Conservation (phyloP, 2,113 vertebrate genomes). For the Nyctibius bracteatus region DNA sequence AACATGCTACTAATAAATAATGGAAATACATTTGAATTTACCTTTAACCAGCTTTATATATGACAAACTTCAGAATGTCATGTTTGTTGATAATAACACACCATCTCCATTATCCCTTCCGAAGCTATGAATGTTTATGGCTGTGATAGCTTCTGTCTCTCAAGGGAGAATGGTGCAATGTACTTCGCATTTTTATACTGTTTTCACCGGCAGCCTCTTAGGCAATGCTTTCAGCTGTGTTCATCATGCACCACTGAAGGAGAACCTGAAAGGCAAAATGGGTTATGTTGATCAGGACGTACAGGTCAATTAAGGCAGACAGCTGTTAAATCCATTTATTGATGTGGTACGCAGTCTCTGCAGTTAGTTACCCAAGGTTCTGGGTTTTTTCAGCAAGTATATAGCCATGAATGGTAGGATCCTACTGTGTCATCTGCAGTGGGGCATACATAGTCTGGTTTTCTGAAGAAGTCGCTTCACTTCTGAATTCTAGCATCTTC, state of each 20-base stretch:
- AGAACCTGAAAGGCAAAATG: not conserved
- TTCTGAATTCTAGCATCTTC: not conserved
- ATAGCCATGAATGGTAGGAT: not conserved
- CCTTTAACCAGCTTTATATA: not conserved
- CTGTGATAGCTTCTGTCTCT: not conserved
- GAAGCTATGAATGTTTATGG: not conserved
- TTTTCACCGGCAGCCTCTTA: not conserved
- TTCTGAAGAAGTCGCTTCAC: not conserved
- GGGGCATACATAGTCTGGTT: not conserved
- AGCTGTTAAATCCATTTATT: not conserved
- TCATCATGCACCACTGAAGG: not conserved
- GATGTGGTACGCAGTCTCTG: not conserved
- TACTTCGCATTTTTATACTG: not conserved
- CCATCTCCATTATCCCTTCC: not conserved
- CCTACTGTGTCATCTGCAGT: not conserved
- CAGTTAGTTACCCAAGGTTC: not conserved
- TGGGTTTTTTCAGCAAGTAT: not conserved
- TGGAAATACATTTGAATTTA: not conserved
- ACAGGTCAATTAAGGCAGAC: not conserved
- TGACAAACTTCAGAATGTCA: not conserved
- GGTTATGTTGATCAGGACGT: not conserved
- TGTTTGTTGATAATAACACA: not conserved
- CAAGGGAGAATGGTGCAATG: not conserved
- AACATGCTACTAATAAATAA: constrained; percentile 14
- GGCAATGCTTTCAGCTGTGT: not conserved